Base-by-base conservation (phyloP, 2,888 invertebrate genomes). In the Caenorhabditis sp. region DNA sequence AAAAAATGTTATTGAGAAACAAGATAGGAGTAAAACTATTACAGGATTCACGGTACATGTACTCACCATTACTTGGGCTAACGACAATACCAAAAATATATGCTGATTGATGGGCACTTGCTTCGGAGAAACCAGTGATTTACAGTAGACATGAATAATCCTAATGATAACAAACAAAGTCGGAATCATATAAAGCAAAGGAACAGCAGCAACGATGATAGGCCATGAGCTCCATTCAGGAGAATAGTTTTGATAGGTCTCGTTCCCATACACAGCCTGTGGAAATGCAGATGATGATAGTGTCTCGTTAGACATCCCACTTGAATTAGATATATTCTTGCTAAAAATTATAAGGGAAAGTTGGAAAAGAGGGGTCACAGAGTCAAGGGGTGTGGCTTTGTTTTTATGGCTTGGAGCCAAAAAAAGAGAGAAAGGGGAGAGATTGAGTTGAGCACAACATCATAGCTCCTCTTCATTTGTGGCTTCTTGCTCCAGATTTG, bases 31-130 rank as follows among this genome's bases (percentile, higher is more conserved):
- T n/a, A n/a, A n/a, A n/a, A n/a, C n/a, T n/a, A n/a, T n/a, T n/a
- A n/a, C 24, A 44, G 51, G 28, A 56, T 31, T 31, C 31, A 31
- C 7, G 4, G 5, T 31, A 6, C 31, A 31, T 5, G 3, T 49
- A 19, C 80, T 66, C n/a, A 82, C 82, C 66, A 77, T n/a, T n/a
- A 82, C 51, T 28, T 82, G 77, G 0, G 82, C 66, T 28, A 82
- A 38, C 5, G 73, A 77, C 14, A 82, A 22, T n/a, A 82, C 69
- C 24, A 82, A 24, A 28, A 82, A 82, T 19, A 82, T 77, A 24
- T 82, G 77, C 14, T 77, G 70, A 63, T 82, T 82, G 26, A 82
- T 82, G n/a, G 73, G 63, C 16, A 72, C 64, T 2, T 47, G 59
- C 38, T 73, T 68, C 19, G 38, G 16, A 5, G 64, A 38, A 3